Percentiles rank a stretch among this genome's conserved stretches.
Conservation (phyloP, 2,797 vertebrate genomes). For the Gambelia wislizenii region DNA sequence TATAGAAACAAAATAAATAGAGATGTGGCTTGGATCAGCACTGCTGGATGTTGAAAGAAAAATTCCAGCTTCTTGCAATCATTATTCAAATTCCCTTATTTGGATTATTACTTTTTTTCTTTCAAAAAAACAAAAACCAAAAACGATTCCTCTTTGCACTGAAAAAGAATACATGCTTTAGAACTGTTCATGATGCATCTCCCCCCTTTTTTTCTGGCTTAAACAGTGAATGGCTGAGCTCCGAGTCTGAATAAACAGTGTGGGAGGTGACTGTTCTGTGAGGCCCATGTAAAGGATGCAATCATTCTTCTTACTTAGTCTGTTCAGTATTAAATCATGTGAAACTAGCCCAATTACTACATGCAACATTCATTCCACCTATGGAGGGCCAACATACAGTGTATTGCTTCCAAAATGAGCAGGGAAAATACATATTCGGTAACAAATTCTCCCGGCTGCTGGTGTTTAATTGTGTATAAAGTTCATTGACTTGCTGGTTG, state of each 20-base stretch:
- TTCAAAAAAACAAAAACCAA: too few relatives aligned
- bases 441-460: slow-evolving; percentile 74
- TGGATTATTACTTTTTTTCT: slow-evolving; percentile 59
- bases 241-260: slow-evolving; percentile 88
- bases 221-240: slow-evolving; percentile 85
- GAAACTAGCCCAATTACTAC: slow-evolving; percentile 76
- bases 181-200: slow-evolving; percentile 75
- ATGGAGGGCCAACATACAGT: slow-evolving; percentile 58
- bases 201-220: slow-evolving; percentile 78
- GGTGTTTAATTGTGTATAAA: slow-evolving; percentile 85
- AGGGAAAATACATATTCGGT: slow-evolving; percentile 55
- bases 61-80: slow-evolving; percentile 68
- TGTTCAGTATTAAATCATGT: slow-evolving; percentile 83
- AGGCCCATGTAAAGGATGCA: slow-evolving; percentile 84
- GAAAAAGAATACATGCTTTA: slow-evolving; percentile 78
- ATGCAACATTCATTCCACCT: slow-evolving; percentile 65
- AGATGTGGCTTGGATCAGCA: slow-evolving; percentile 24
- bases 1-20: neutral
- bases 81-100: slow-evolving; percentile 62
- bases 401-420: slow-evolving; percentile 67
- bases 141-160: slow-evolving; percentile 70
- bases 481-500: slow-evolving; percentile 90
- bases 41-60: slow-evolving; percentile 51
- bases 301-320: slow-evolving; percentile 79
- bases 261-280: slow-evolving; percentile 86